A percentile compares a stretch with the other conserved stretches of the same genome.
Conservation (phyloP, 1,140 invertebrate genomes). For the Melipona quadrifasciata region DNA sequence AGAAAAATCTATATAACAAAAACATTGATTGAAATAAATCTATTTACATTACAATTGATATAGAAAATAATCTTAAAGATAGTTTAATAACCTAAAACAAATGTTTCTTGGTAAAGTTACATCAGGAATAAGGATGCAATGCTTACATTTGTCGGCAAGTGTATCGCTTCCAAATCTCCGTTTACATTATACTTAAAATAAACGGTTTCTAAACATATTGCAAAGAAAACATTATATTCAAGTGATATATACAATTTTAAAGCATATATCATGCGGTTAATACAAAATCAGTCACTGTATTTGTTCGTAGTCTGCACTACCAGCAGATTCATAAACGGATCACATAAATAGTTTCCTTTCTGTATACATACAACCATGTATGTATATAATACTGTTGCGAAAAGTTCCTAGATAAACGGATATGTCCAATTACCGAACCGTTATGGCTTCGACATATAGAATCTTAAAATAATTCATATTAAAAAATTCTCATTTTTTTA, state of each 20-base stretch:
- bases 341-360: conserved; percentile 49
- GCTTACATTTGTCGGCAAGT: conserved; percentile 42
- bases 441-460: conserved; percentile 13
- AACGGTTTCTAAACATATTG: conserved; percentile 25
- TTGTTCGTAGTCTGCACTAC: conserved; percentile 40
- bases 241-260: conserved; percentile 48
- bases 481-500: not conserved
- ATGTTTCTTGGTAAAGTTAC: not conserved
- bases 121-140: conserved; percentile 22
- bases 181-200: conserved; percentile 31
- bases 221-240: conserved; percentile 31
- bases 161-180: conserved; percentile 20
- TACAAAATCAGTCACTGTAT: conserved; percentile 56
- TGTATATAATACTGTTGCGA: conserved; percentile 11
- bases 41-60: not conserved
- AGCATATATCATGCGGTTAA: conserved; percentile 59
- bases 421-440: conserved; percentile 9
- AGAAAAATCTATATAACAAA: not conserved
- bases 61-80: conserved; percentile 11
- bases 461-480: conserved; percentile 6
- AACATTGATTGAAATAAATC: not conserved
- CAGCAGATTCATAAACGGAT: conserved; percentile 50
- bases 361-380: conserved; percentile 31
- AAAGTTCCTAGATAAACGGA: conserved; percentile 40
- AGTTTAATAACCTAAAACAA: conserved; percentile 63